These are phyloP conservation scores for Gymnocheta viridis DNA, from an alignment of 2,888 invertebrate genomes.

Conservation along the genomic window DNA sequence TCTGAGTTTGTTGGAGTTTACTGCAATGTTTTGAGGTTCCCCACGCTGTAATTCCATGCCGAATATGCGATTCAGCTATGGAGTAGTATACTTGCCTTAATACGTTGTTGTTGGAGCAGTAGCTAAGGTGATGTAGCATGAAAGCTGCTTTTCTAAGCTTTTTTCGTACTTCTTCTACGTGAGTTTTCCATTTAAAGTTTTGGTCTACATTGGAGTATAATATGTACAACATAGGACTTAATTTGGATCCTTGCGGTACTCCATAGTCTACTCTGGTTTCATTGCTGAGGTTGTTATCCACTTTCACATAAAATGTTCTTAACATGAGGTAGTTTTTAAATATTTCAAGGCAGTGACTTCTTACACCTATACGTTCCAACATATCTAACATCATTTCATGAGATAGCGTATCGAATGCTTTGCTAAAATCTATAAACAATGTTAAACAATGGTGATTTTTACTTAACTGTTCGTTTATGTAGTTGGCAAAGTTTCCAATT, in stretches of 20 bases:
- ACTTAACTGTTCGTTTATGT: conserved; percentile 14
- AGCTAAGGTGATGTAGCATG: too few relatives aligned
- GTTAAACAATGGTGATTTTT: conserved; percentile 1
- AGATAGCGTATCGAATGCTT: conserved; percentile 4
- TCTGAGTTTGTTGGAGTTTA: neutral
- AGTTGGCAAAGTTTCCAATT: conserved; percentile 10
- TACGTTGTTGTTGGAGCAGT: neutral
- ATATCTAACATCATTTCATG: neutral
- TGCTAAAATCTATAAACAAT: conserved; percentile 28
- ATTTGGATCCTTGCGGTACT: conserved; percentile 42
- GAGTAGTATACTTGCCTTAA: too few relatives aligned
- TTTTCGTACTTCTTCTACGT: neutral
- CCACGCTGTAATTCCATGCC: neutral
- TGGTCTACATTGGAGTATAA: too few relatives aligned
- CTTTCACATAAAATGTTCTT: conserved; percentile 5
- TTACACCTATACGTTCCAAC: neutral
- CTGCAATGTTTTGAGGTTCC: neutral
- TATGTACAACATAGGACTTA: too few relatives aligned
- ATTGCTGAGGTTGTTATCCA: neutral
- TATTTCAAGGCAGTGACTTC: neutral
- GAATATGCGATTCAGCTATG: neutral
- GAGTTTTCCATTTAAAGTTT: conserved; percentile 1
- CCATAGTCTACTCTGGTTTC: neutral
- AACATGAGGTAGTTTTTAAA: neutral
- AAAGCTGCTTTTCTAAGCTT: neutral